Conservation (phyloP, 2,888 invertebrate species). For the Melikaiella ostensackeni region DNA sequence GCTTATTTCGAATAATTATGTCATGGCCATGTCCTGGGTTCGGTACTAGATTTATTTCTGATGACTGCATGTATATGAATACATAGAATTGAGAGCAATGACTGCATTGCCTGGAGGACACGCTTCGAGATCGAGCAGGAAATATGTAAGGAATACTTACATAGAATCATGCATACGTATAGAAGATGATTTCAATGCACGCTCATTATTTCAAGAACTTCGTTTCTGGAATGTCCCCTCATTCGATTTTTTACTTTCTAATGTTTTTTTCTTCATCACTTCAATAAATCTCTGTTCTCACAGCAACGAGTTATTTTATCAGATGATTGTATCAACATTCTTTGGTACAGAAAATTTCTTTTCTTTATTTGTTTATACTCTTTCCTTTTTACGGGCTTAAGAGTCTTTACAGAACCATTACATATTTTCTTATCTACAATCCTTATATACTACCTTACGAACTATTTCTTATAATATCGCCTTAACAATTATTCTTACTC, state of each 20-base stretch:
- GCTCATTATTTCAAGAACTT: slow-evolving; percentile 32
- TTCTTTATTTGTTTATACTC: too few species aligned
- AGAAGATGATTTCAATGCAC: slow-evolving; percentile 18
- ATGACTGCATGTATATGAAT: slow-evolving; percentile 27
- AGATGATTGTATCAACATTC: slow-evolving; percentile 18
- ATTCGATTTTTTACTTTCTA: slow-evolving; percentile 23
- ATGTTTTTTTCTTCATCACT: slow-evolving; percentile 12
- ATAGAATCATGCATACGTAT: background rate
- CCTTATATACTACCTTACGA: too few species aligned
- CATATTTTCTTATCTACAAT: too few species aligned
- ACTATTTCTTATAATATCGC: too few species aligned
- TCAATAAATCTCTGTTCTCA: slow-evolving; percentile 1
- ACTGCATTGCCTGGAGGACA: slow-evolving; percentile 29
- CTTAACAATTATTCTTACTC: too few species aligned
- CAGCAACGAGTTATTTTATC: slow-evolving; percentile 29
- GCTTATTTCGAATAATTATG: background rate
- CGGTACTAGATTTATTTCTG: background rate
- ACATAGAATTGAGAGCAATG: slow-evolving; percentile 36
- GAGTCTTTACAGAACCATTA: too few species aligned
- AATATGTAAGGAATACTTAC: slow-evolving; percentile 31
- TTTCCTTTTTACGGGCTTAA: too few species aligned
- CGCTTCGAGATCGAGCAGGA: slow-evolving; percentile 34
- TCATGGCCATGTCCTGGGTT: background rate
- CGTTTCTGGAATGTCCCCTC: slow-evolving; percentile 28
- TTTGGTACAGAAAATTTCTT: background rate